Evolutionary conservation across 2,113 vertebrate genomes (phyloP), one percentile per base, ranked within the genome.

Genomic region (Hippocampus comes): DNA sequence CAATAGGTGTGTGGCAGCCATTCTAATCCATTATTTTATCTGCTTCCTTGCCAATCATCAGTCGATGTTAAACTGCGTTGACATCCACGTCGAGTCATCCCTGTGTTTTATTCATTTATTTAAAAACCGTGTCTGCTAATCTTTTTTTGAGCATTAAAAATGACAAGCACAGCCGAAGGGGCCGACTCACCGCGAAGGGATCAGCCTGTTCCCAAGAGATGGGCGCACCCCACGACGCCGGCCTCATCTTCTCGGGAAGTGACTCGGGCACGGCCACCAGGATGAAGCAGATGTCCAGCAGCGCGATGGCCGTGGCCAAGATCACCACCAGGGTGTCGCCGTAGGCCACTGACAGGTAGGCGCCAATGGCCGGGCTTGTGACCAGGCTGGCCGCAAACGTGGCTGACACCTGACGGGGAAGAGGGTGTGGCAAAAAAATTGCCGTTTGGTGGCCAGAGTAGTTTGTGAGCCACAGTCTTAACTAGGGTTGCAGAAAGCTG

Each of bases 191-290:
- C 61, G 95, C 93, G 0, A 96, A 97, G 0, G 94, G 94, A 61
- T 96, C 95, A 0, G 95, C 95, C 82, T 97, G 95, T 61, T 96
- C 95, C 95, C 95, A 96, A 65, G 95, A 96, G 80, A 95, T 95
- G 0, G 95, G 95, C 0, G 95, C 95, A 61, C 95, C 95, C 95
- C 95, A 96, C 0, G 95, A 97, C 0, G 94, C 95, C 0, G 95
- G 95, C 49, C 95, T 93, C 95, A 97, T 97, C 84, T 97, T 96
- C 68, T 97, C 95, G 0, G 95, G 95, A 84, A 97, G 90, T 0
- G 95, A 96, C 85, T 97, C 95, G 0, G 95, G 95, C 71, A 97
- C 95, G 0, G 94, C 95, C 85, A 96, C 90, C 77, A 97, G 89
- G 86, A 97, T 96, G 91, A 97, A 97, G 78, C 93, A 94, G 74